These are phyloP conservation scores for Syngnathus scovelli DNA, from an alignment of 2,113 vertebrate genomes.

Conservation along the genomic window DNA sequence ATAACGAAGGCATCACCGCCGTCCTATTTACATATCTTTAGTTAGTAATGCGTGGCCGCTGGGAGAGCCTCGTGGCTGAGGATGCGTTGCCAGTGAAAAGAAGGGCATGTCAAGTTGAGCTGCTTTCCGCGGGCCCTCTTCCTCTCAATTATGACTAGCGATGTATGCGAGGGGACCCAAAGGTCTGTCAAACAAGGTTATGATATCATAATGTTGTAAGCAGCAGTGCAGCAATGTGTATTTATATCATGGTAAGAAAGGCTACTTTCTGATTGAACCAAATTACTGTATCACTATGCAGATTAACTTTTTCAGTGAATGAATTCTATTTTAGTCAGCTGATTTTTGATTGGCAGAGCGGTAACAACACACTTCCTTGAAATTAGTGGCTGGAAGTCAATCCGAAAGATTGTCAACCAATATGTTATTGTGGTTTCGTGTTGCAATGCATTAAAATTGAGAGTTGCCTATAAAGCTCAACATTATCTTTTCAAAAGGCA, in stretches of 20 bases:
- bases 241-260: neutral
- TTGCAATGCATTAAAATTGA: neutral
- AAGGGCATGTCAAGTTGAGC: slow-evolving; percentile 16
- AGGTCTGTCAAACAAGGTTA: slow-evolving; percentile 42
- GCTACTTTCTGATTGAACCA: neutral
- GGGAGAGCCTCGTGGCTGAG: slow-evolving; percentile 52
- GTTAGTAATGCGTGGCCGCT: slow-evolving; percentile 58
- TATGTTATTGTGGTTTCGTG: neutral
- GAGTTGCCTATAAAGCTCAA: neutral
- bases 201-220: slow-evolving; percentile 14
- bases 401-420: too few species aligned
- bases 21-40: slow-evolving; percentile 70
- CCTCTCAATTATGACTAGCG: slow-evolving; percentile 29
- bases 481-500: neutral
- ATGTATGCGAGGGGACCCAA: slow-evolving; percentile 33
- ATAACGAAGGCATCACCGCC: slow-evolving; percentile 65
- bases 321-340: neutral
- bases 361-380: too few species aligned
- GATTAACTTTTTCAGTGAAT: neutral
- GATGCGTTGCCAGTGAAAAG: slow-evolving; percentile 41
- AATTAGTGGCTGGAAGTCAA: neutral
- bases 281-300: neutral
- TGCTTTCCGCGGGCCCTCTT: neutral
- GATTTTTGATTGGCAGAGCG: neutral
- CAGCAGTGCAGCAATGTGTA: slow-evolving; percentile 17